A percentile compares a stretch with the other conserved stretches of the same genome.
Conservation (phyloP, 1,140 invertebrate species). For the Procambarus clarkii region DNA sequence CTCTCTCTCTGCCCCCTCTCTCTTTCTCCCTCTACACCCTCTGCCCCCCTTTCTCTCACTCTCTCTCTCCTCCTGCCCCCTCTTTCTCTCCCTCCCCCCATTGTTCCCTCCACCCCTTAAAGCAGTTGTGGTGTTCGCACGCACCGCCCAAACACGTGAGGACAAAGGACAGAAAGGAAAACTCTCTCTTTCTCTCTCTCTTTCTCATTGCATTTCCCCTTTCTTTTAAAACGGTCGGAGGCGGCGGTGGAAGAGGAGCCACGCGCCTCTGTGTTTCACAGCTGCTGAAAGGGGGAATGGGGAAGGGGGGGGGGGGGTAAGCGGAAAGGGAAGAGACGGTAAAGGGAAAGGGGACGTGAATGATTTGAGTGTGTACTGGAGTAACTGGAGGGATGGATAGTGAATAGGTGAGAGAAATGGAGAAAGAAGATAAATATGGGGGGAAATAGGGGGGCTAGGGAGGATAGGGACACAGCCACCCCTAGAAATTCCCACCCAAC, state of each 20-base stretch:
- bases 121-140: background rate
- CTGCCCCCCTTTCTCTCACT: background rate
- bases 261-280: too few relatives aligned
- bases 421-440: too few relatives aligned
- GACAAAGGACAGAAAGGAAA: constrained; percentile 16
- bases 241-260: too few relatives aligned
- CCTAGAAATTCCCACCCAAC: too few relatives aligned
- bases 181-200: constrained; percentile 8
- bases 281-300: background rate
- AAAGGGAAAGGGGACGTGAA: background rate
- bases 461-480: too few relatives aligned
- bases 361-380: too few relatives aligned
- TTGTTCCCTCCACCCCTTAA: constrained; percentile 1
- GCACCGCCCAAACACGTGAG: constrained; percentile 15
- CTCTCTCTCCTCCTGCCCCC: background rate
- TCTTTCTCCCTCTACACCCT: background rate
- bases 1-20: background rate
- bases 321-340: background rate
- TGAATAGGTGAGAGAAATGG: too few relatives aligned
- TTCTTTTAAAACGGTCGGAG: background rate
- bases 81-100: background rate
- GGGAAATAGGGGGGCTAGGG: too few relatives aligned
- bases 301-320: background rate
- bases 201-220: constrained; percentile 12
- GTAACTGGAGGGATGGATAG: too few relatives aligned